Evolutionary conservation across 2,797 vertebrate species (phyloP).

Genomic region (Labeo calbasu): DNA sequence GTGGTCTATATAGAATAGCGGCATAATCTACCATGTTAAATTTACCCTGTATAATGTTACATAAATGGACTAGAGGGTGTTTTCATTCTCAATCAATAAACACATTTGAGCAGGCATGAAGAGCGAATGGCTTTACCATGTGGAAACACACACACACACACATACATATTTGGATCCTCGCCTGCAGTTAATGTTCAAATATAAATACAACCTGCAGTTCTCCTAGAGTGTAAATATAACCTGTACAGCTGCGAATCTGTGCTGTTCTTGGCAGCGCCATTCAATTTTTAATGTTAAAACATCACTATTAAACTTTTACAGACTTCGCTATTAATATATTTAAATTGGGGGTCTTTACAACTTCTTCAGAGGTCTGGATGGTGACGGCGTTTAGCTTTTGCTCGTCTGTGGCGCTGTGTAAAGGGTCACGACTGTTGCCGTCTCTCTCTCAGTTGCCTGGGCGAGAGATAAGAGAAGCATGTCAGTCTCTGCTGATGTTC

Average conservation of each 20-base stretch:
- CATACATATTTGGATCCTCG: constrained; percentile 25
- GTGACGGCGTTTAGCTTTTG: neutral
- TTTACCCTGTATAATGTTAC: constrained; percentile 67
- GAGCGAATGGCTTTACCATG: constrained; percentile 74
- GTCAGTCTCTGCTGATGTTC: constrained; percentile 45
- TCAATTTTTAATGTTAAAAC: constrained; percentile 43
- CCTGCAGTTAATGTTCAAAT: constrained; percentile 29
- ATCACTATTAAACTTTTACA: constrained; percentile 48
- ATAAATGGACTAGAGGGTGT: constrained; percentile 77
- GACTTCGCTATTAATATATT: constrained; percentile 39
- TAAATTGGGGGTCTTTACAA: constrained; percentile 19
- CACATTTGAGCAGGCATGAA: constrained; percentile 64
- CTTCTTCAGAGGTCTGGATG: constrained; percentile 12
- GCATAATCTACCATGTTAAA: constrained; percentile 56
- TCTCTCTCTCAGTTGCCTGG: constrained; percentile 30
- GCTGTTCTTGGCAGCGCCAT: constrained; percentile 41
- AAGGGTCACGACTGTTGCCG: neutral
- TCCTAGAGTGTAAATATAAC: constrained; percentile 32
- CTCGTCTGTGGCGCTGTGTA: neutral
- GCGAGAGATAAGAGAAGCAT: constrained; percentile 54
- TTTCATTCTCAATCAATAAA: constrained; percentile 77
- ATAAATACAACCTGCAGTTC: constrained; percentile 30
- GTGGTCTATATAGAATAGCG: neutral
- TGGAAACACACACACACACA: constrained; percentile 42
- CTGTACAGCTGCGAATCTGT: constrained; percentile 29